Conservation (phyloP, 2,113 vertebrate species). For the Alces alces region DNA sequence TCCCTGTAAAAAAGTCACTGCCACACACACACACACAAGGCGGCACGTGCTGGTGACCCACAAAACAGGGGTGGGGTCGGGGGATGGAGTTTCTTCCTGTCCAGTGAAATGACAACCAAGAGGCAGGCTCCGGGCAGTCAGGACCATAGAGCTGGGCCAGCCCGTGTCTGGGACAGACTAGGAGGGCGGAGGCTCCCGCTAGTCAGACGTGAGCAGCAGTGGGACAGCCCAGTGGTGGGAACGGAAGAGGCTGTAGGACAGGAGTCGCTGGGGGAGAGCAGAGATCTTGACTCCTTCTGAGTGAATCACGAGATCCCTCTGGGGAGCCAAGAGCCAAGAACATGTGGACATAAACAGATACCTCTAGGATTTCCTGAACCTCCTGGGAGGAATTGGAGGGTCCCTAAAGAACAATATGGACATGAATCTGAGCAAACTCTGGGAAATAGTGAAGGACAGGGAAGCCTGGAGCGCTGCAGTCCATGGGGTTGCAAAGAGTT, state of each 20-base stretch:
- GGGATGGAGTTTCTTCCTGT: not conserved
- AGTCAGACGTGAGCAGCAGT: fast-evolving
- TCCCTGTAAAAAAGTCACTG: not conserved
- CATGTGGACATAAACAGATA: not conserved
- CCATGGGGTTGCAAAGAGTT: not conserved
- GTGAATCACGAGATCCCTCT: not conserved
- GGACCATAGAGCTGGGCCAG: not conserved
- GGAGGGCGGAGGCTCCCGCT: not conserved
- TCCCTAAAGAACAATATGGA: not conserved
- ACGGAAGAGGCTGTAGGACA: not conserved
- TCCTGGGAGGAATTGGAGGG: not conserved
- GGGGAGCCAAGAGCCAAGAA: not conserved
- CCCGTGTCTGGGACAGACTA: not conserved
- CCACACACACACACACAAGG: not conserved
- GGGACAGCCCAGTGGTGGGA: not conserved
- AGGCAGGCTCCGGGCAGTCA: not conserved
- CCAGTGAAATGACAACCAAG: not conserved
- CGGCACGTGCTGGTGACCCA: not conserved
- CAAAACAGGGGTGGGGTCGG: fast-evolving
- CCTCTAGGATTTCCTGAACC: not conserved
- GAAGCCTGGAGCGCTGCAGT: not conserved
- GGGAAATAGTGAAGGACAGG: not conserved
- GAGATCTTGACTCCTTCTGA: not conserved
- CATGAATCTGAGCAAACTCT: not conserved
- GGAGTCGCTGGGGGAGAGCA: not conserved